Evolutionary conservation across 1,140 invertebrate species (phyloP), one percentile per base, ranked within the genome.

Genomic region (Procambarus virginalis): DNA sequence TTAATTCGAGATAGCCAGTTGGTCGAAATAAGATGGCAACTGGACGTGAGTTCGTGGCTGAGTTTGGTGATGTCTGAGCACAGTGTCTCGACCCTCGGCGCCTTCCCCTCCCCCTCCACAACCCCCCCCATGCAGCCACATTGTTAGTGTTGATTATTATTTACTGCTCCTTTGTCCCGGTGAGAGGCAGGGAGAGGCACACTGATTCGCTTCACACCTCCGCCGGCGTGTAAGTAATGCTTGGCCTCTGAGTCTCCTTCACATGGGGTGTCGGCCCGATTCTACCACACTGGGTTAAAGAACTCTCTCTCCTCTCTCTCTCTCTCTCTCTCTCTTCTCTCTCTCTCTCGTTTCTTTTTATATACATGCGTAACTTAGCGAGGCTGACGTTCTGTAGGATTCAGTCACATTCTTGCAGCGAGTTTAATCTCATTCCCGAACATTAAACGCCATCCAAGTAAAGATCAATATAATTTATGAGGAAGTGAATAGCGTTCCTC

Each of bases 141-240:
- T 89, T 89, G 88, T 89, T 89, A 78, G 73, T 82, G 79, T 45
- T 89, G 88, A 89, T 89, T 84, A 89, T 89, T 89, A 89, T 89
- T 89, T 89, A 89, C 81, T 78, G 88, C 88, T 73, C 58, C 88
- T 89, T 89, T 89, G 88, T 89, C 70, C 88, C 64, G 80, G 48
- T 83, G 87, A 89, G 87, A 83, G 88, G 60, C 75, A 17, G 78
- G 73, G 79, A 81, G 51, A 79, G 80, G 34, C n/a, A 78, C 81
- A 75, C 81, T 89, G 81, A 84, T 84, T 89, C 73, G 73, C 81
- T 77, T 89, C 88, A 84, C 81, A 84, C 88, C 81, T 78, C 82
- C 76, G 45, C 58, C 49, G 55, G 84, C 51, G 60, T 68, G 48
- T n/a, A 76, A 89, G 4, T 89, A 89, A 89, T 83, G 73, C 87